Evolutionary conservation across 2,888 invertebrate genomes (phyloP).

Genomic region (Rugalucina vietnamica): DNA sequence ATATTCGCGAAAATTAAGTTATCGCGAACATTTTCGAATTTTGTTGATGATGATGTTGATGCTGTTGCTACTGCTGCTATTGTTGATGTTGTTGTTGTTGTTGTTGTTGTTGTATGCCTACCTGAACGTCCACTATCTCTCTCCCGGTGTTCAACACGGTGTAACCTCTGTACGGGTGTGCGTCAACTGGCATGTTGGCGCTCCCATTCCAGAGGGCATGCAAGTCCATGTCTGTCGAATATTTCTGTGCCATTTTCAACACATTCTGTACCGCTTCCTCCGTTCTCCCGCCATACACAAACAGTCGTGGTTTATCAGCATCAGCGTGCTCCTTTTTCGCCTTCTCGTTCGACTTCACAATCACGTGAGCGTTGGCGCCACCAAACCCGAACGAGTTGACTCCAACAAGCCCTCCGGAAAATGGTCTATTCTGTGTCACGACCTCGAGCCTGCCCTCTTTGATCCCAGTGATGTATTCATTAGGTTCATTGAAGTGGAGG

Average conservation of each 20-base stretch:
- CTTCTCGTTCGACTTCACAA: constrained; percentile 84
- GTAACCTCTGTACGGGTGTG: constrained; percentile 93
- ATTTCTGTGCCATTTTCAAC: constrained; percentile 90
- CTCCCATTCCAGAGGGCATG: constrained; percentile 76
- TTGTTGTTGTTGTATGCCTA: no score
- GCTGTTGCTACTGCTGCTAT: no score
- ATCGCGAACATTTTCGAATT: no score
- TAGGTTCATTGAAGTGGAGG: constrained; percentile 93
- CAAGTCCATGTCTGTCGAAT: constrained; percentile 73
- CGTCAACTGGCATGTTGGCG: constrained; percentile 86
- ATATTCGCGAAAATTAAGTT: no score
- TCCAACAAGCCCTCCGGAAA: background rate
- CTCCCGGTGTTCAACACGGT: constrained; percentile 87
- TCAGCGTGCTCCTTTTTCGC: constrained; percentile 15
- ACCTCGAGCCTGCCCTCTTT: constrained; percentile 90
- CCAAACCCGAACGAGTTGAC: constrained; percentile 98
- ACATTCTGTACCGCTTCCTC: constrained; percentile 89
- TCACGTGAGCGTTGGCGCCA: constrained; percentile 86
- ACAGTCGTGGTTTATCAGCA: constrained; percentile 85
- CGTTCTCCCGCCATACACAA: constrained; percentile 93
- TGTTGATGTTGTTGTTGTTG: no score
- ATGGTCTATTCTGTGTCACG: constrained; percentile 86
- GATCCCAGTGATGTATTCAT: constrained; percentile 95
- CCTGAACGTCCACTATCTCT: constrained; percentile 59
- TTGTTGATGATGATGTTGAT: no score